phyloP scores from a whole-genome alignment of 2,888 invertebrate genomes.

The Matsumyia berberina region DNA sequence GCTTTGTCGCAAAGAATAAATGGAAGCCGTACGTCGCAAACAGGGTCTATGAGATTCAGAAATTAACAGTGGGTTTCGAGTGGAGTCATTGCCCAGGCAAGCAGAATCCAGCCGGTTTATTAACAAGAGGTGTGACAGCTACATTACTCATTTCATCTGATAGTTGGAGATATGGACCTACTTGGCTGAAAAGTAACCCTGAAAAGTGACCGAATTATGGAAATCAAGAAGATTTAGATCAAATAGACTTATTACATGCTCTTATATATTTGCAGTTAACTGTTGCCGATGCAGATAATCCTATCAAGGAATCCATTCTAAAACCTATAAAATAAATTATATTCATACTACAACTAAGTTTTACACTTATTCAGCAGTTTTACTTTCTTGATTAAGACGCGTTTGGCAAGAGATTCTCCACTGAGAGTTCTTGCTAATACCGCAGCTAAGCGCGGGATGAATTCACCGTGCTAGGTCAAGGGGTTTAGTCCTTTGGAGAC shows the following conservation, averaged over 20 bases:
- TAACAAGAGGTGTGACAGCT: slow-evolving; percentile 15
- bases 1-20: not conserved
- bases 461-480: no score
- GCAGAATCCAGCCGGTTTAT: slow-evolving; percentile 6
- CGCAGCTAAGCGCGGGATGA: no score
- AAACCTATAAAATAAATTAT: not conserved
- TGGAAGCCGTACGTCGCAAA: slow-evolving; percentile 30
- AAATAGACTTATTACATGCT: no score
- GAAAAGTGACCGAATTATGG: slow-evolving; percentile 1
- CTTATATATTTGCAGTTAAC: not conserved
- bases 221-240: not conserved
- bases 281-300: not conserved
- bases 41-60: slow-evolving; percentile 13
- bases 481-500: no score
- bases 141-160: not conserved
- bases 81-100: slow-evolving; percentile 12
- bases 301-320: not conserved
- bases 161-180: not conserved
- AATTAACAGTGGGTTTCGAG: not conserved
- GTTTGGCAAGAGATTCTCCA: no score
- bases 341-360: no score
- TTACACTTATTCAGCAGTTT: no score
- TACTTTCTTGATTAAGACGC: slow-evolving; percentile 2
- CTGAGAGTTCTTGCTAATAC: no score
- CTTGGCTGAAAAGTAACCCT: not conserved